Base-by-base conservation (phyloP, 2,888 invertebrate species). In the Orthosia cruda region DNA sequence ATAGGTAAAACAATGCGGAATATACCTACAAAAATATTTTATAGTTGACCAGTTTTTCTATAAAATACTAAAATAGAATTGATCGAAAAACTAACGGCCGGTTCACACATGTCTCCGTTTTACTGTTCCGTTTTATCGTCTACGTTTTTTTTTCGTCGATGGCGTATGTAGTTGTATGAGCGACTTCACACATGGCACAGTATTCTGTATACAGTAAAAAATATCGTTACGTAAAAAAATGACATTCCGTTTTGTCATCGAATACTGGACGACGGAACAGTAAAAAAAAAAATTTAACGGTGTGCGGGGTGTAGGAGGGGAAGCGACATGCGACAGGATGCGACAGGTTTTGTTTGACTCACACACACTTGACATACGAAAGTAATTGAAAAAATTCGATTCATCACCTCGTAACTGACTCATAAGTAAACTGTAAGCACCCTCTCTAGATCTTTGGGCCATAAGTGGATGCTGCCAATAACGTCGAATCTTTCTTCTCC, bases 391-490 rank as follows among this genome's bases (percentile, higher is more conserved):
- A 81, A 83, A 77, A 71, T 80, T 80, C 12, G 73, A 76, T 76
- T 80, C 80, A 55, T 86, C 82, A 65, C 63, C 74, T 83, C 63
- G 55, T 40, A 86, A 64, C 83, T 50, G 72, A 80, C 77, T 63
- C 81, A 81, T 69, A 77, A 84, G 54, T 71, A 70, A 66, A 66
- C 61, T 70, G 70, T 65, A 64, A 74, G 73, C 77, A 74, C 80
- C 79, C 47, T 71, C 69, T 74, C 73, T 70, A 81, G 68, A 80
- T 83, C 74, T 81, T 81, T 83, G 72, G 59, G 67, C 66, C 69
- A 82, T 57, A 47, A 84, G 58, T 83, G 81, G 83, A 86, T 85
- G 82, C 61, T 68, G 67, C 81, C 84, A 86, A 85, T 83, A 87
- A 83, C 87, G 81, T 73, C 81, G 83, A 64, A 64, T 77, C 79